Conservation (phyloP, 2,888 invertebrate genomes). For the Volucella inanis region DNA sequence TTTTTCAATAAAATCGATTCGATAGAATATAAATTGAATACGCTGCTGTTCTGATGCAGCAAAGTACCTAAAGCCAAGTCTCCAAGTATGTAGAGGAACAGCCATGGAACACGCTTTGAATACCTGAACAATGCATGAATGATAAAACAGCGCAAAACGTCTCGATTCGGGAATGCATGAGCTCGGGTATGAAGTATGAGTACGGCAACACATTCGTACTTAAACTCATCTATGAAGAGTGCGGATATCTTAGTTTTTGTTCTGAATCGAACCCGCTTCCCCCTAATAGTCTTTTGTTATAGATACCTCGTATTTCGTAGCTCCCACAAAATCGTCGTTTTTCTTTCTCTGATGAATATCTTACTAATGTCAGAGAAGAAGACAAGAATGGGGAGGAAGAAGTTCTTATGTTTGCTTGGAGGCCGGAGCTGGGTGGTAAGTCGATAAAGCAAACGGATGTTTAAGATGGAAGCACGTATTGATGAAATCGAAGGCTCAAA, state of each 20-base stretch:
- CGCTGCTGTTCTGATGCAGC: conserved; percentile 45
- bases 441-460: conserved; percentile 51
- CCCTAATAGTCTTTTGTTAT: conserved; percentile 44
- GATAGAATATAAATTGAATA: conserved; percentile 73
- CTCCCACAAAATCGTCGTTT: conserved; percentile 50
- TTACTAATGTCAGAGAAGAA: conserved; percentile 49
- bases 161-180: conserved; percentile 52
- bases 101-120: conserved; percentile 65
- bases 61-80: neutral
- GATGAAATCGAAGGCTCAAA: conserved; percentile 29
- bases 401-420: conserved; percentile 16
- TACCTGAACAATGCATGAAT: conserved; percentile 71
- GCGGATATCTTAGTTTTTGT: conserved; percentile 46
- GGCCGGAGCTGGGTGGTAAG: conserved; percentile 28
- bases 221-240: conserved; percentile 17
- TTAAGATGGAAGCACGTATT: conserved; percentile 59
- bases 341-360: conserved; percentile 68
- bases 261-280: neutral
- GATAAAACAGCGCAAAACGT: conserved; percentile 65
- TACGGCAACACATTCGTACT: conserved; percentile 1
- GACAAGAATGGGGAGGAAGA: conserved; percentile 33
- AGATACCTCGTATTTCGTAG: conserved; percentile 42
- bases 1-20: conserved; percentile 70
- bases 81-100: neutral
- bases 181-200: neutral